These are phyloP conservation scores for Empis livida DNA, from an alignment of 2,888 invertebrate genomes.

Conservation along the genomic window DNA sequence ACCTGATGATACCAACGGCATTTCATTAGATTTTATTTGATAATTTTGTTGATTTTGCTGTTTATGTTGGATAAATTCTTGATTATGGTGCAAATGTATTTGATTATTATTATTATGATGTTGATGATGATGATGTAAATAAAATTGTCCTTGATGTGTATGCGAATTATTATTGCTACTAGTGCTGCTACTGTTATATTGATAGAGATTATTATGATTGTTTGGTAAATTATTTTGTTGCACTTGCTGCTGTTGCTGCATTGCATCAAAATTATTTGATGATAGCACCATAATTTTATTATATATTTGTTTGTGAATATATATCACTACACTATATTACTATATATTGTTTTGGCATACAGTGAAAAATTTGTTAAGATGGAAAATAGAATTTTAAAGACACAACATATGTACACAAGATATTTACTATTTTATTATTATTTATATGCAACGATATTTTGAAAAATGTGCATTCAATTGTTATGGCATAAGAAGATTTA, in stretches of 20 bases:
- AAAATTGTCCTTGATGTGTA: not conserved
- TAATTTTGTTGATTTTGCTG: not conserved
- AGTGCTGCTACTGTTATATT: not conserved
- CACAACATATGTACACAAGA: too few species aligned
- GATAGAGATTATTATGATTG: too few species aligned
- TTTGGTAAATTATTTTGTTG: too few species aligned
- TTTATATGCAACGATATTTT: too few species aligned
- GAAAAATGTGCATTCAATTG: too few species aligned
- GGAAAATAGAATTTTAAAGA: too few species aligned
- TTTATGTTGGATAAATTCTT: not conserved
- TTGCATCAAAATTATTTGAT: conserved; percentile 10
- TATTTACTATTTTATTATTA: too few species aligned
- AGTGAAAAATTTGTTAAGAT: too few species aligned
- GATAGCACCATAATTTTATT: conserved; percentile 10
- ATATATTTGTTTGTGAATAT: not conserved
- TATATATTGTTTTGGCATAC: too few species aligned
- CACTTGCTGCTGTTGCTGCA: conserved; percentile 5
- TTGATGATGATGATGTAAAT: not conserved
- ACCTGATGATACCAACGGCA: not conserved
- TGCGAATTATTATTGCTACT: not conserved
- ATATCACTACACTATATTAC: not conserved
- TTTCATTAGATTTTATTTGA: too few species aligned
- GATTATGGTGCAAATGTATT: not conserved
- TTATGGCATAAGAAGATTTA: too few species aligned
- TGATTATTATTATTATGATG: not conserved